Percentiles rank a stretch among this genome's conserved stretches.
phyloP scores from a whole-genome alignment of 2,113 vertebrate species.

The Terrapene triunguis region DNA sequence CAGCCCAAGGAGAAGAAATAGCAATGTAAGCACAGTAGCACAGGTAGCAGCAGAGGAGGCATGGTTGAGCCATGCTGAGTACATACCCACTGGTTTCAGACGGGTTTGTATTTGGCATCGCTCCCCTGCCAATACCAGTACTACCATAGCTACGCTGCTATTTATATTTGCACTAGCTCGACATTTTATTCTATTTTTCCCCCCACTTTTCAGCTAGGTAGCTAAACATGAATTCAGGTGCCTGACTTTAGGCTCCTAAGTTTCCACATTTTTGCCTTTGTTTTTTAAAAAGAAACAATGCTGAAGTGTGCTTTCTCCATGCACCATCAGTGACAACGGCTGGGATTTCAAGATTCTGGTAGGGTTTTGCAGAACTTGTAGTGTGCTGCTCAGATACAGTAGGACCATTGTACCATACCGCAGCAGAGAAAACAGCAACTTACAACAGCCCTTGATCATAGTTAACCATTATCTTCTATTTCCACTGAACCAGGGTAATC shows the following conservation, averaged over 20 bases:
- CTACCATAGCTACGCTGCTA: not conserved
- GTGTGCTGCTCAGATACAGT: not conserved
- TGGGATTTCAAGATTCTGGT: not conserved
- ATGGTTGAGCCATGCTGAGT: too few relatives aligned
- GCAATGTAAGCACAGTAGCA: too few relatives aligned
- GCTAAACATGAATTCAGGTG: not conserved
- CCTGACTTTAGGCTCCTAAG: not conserved
- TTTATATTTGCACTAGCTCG: not conserved
- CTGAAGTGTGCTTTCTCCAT: not conserved
- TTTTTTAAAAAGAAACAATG: not conserved
- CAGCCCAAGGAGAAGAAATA: too few relatives aligned
- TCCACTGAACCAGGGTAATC: not conserved
- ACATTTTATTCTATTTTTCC: not conserved
- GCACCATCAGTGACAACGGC: not conserved
- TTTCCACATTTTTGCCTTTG: not conserved
- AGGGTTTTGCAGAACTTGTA: not conserved
- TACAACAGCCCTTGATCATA: not conserved
- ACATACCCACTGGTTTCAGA: too few relatives aligned
- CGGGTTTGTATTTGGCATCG: too few relatives aligned
- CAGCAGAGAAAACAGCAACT: not conserved
- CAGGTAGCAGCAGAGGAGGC: too few relatives aligned
- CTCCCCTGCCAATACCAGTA: too few relatives aligned
- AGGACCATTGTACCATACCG: not conserved
- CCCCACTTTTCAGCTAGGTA: not conserved
- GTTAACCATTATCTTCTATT: fast-evolving